phyloP scores from a whole-genome alignment of 2,888 invertebrate genomes.

The Synanthedon andrenaeformis region DNA sequence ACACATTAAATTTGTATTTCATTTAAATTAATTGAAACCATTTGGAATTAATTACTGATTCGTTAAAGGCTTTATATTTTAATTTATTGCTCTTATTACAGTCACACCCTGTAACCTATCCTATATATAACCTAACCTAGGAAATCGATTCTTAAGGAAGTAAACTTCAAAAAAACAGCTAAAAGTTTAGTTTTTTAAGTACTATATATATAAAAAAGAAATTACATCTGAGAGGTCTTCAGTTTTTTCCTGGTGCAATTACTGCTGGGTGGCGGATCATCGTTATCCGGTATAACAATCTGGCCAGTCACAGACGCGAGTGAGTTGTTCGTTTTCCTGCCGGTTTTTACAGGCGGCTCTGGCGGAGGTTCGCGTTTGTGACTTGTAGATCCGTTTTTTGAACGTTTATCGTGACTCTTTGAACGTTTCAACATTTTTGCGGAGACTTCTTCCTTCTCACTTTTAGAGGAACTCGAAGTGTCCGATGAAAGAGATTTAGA shows the following conservation, averaged over 20 bases:
- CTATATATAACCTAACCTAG: no score
- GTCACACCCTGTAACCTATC: no score
- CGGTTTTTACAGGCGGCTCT: constrained; percentile 58
- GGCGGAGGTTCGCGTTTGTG: constrained; percentile 54
- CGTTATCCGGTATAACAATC: constrained; percentile 76
- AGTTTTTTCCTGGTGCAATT: constrained; percentile 63
- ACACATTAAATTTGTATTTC: no score
- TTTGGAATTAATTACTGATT: no score
- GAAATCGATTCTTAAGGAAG: no score
- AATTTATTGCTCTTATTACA: no score
- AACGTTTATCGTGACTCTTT: constrained; percentile 43
- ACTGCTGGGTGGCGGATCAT: constrained; percentile 46
- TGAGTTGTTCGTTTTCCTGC: constrained; percentile 89
- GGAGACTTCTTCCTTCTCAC: constrained; percentile 49
- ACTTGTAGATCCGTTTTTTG: constrained; percentile 45
- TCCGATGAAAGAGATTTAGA: constrained; percentile 45
- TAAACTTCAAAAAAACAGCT: no score
- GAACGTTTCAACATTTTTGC: constrained; percentile 39
- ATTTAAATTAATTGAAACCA: no score
- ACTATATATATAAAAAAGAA: constrained; percentile 8
- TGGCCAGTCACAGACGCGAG: constrained; percentile 86
- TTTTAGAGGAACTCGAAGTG: constrained; percentile 37
- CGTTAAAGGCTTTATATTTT: no score
- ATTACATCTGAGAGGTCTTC: constrained; percentile 78
- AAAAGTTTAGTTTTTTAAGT: no score